Conservation (phyloP, 2,888 invertebrate species). For the Meloe dianella region DNA sequence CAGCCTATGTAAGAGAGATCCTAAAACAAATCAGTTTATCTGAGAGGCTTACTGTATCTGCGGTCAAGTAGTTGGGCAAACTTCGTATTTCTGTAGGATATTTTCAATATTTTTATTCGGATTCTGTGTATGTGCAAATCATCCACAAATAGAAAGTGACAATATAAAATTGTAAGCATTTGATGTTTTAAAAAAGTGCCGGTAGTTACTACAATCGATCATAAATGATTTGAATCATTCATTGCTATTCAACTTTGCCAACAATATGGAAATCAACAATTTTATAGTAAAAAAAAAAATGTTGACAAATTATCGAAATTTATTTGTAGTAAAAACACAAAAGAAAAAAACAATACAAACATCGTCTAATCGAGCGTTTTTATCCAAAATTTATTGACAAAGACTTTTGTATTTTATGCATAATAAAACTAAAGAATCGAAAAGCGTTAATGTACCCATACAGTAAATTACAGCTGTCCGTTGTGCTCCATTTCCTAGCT, state of each 20-base stretch:
- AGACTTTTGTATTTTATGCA: constrained; percentile 37
- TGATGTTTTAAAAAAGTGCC: too few relatives aligned
- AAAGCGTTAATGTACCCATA: constrained; percentile 39
- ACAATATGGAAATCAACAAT: not conserved
- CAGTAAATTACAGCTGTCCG: constrained; percentile 39
- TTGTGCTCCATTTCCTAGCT: constrained; percentile 43
- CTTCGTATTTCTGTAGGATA: too few relatives aligned
- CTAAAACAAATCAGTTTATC: too few relatives aligned
- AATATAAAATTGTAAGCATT: too few relatives aligned
- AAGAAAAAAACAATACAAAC: not conserved
- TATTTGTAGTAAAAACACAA: too few relatives aligned
- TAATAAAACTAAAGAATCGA: constrained; percentile 45
- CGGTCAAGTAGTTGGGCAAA: too few relatives aligned
- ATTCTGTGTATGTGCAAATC: too few relatives aligned
- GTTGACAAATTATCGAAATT: not conserved
- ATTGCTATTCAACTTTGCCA: not conserved
- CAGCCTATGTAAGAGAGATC: too few relatives aligned
- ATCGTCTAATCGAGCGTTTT: not conserved
- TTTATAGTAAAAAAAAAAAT: not conserved
- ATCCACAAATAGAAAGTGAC: too few relatives aligned
- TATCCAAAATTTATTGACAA: not conserved
- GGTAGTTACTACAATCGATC: not conserved
- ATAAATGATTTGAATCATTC: not conserved
- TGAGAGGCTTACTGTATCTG: too few relatives aligned
- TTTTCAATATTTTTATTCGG: too few relatives aligned